A percentile compares a stretch with the other conserved stretches of the same genome.
Conservation (phyloP, 2,888 invertebrate species). For the Eupeodes luniger region DNA sequence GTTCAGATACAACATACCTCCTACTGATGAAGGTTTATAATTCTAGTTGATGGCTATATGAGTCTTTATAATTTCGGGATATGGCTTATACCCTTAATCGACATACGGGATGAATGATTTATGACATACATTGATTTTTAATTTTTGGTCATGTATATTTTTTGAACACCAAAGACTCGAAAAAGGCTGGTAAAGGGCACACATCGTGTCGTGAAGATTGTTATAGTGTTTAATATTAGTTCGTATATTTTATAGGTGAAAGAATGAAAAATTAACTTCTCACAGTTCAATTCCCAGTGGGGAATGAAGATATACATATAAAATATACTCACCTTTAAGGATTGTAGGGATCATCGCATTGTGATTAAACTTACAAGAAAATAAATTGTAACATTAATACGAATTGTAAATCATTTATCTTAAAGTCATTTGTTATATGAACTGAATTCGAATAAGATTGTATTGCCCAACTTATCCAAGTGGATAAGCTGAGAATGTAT, state of each 20-base stretch:
- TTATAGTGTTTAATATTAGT: constrained; percentile 22
- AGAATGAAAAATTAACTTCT: constrained; percentile 66
- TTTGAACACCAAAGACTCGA: neutral
- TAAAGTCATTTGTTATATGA: constrained; percentile 65
- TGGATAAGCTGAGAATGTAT: neutral
- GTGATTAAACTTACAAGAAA: constrained; percentile 5
- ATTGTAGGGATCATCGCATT: constrained; percentile 32
- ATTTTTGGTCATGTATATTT: constrained; percentile 40
- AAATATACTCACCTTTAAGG: constrained; percentile 36
- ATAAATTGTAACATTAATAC: constrained; percentile 10
- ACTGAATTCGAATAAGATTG: constrained; percentile 1
- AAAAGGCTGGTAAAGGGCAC: constrained; percentile 15
- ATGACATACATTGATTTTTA: constrained; percentile 26
- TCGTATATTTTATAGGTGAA: constrained; percentile 10
- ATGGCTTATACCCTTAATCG: constrained; percentile 40
- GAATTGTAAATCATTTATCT: constrained; percentile 57
- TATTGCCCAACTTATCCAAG: no score
- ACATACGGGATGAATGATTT: constrained; percentile 59
- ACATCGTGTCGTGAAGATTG: constrained; percentile 55
- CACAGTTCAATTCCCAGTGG: constrained; percentile 56
- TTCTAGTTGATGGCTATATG: neutral
- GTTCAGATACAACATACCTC: neutral
- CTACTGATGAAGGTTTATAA: neutral
- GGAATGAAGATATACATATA: constrained; percentile 7
- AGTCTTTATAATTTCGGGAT: constrained; percentile 21